These are phyloP conservation scores for Paralvinella palmiformis DNA, from an alignment of 1,140 invertebrate genomes.

Conservation along the genomic window DNA sequence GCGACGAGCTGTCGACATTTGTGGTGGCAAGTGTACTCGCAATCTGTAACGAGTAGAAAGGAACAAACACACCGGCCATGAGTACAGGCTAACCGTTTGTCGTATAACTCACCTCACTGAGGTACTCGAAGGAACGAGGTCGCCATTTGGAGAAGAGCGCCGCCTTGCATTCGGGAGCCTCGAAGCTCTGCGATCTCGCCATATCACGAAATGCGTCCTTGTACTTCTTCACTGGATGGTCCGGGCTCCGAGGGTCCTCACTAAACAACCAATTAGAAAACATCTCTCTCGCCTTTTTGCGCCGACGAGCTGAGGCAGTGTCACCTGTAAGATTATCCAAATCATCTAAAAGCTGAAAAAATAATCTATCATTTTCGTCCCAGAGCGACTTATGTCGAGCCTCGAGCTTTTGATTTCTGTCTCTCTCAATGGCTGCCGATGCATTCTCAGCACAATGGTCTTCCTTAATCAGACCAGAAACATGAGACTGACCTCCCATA, in stretches of 20 bases:
- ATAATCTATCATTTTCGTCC: slow-evolving; percentile 12
- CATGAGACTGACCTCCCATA: too few species aligned
- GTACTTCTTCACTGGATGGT: too few species aligned
- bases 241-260: not conserved
- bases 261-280: slow-evolving; percentile 21
- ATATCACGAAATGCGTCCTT: not conserved
- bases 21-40: slow-evolving; percentile 55
- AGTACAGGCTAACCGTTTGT: not conserved
- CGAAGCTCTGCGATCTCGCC: not conserved
- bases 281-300: slow-evolving; percentile 12
- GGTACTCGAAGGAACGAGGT: not conserved
- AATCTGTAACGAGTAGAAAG: slow-evolving; percentile 44
- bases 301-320: slow-evolving; percentile 2
- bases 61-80: not conserved
- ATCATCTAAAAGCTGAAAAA: slow-evolving; percentile 18
- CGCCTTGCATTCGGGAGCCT: not conserved
- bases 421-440: too few species aligned
- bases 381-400: too few species aligned
- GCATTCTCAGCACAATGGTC: too few species aligned
- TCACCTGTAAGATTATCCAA: slow-evolving; percentile 17
- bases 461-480: too few species aligned
- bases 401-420: too few species aligned
- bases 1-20: slow-evolving; percentile 52
- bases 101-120: slow-evolving; percentile 7
- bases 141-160: not conserved